Conservation (phyloP, 2,888 invertebrate genomes). For the Sarcophaga variegata region DNA sequence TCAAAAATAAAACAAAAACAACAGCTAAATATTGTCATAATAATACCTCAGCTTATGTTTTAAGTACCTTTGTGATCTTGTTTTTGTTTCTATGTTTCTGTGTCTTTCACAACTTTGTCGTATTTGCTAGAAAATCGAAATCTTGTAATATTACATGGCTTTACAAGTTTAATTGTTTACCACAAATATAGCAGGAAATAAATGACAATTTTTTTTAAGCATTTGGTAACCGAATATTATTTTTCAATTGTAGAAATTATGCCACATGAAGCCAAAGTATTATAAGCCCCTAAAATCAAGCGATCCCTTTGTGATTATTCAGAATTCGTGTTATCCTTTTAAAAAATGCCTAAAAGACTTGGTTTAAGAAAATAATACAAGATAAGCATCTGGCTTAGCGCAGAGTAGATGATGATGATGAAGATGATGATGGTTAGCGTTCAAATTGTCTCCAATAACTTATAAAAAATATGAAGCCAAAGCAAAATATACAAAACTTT, state of each 20-base stretch:
- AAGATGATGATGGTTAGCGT: too few species aligned
- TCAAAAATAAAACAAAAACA: background rate
- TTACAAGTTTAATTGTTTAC: constrained; percentile 49
- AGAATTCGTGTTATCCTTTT: too few species aligned
- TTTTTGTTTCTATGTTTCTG: background rate
- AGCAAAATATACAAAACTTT: constrained; percentile 61
- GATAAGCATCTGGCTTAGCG: too few species aligned
- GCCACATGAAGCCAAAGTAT: background rate
- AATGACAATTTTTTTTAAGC: background rate
- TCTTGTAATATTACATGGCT: constrained; percentile 6
- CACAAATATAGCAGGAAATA: background rate
- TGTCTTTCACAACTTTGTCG: background rate
- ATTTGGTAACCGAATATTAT: background rate
- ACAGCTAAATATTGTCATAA: constrained; percentile 42
- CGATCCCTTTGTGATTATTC: too few species aligned
- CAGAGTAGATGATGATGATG: too few species aligned
- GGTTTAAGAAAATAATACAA: too few species aligned
- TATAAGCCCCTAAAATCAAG: background rate
- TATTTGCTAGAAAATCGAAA: background rate
- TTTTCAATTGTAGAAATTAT: constrained; percentile 6
- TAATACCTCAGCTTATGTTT: constrained; percentile 57
- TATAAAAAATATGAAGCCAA: constrained; percentile 58
- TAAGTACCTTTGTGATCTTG: constrained; percentile 45
- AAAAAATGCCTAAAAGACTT: too few species aligned
- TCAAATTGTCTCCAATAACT: constrained; percentile 54